These are phyloP conservation scores for Phalacrocorax carbo DNA, from an alignment of 2,113 vertebrate genomes.

Conservation along the genomic window DNA sequence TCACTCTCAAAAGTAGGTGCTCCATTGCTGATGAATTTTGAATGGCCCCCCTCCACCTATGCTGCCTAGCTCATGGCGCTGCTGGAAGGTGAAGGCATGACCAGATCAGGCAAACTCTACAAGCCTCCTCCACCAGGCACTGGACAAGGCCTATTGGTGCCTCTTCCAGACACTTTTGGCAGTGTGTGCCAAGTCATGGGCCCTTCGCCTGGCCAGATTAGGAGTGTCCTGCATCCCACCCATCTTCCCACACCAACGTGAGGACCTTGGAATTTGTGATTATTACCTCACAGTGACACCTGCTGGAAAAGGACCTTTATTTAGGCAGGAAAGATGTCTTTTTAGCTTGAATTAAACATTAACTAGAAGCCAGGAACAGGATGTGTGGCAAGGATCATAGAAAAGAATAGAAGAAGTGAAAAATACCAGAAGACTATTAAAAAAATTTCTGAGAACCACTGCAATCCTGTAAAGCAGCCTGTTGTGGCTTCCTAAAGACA, in stretches of 20 bases:
- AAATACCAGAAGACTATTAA: neutral
- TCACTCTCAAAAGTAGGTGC: neutral
- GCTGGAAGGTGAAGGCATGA: neutral
- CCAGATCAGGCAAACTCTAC: neutral
- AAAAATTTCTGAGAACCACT: neutral
- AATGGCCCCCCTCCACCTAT: rapidly evolving
- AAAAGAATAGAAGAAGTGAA: neutral
- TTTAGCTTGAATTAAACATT: neutral
- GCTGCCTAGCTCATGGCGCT: neutral
- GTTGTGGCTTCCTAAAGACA: neutral
- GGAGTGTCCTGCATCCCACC: rapidly evolving
- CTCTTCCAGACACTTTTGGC: neutral
- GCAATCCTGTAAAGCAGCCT: neutral
- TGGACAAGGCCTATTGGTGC: neutral
- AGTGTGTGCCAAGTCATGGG: rapidly evolving
- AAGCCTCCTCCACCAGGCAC: rapidly evolving
- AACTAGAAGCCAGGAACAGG: neutral
- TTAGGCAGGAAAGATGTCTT: neutral
- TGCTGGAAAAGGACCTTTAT: neutral
- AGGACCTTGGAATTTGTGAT: neutral
- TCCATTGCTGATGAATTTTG: neutral
- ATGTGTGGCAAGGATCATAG: neutral
- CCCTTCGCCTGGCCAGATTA: rapidly evolving
- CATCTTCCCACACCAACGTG: rapidly evolving
- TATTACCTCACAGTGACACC: slow-evolving; percentile 18